These are phyloP conservation scores for Papilio dardanus DNA, from an alignment of 1,140 invertebrate species.

Conservation along the genomic window DNA sequence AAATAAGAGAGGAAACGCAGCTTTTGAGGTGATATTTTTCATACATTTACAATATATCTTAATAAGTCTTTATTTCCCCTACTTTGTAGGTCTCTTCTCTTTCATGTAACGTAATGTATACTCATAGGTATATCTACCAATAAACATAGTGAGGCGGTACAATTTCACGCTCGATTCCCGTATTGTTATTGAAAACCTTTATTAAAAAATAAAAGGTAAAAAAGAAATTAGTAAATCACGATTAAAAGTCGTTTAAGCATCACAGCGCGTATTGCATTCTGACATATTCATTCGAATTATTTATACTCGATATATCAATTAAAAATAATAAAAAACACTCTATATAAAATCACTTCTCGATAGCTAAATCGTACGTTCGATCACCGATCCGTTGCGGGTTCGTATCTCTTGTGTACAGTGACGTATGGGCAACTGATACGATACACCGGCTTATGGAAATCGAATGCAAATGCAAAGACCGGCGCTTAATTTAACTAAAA, in stretches of 20 bases:
- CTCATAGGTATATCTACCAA: too few species aligned
- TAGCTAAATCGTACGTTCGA: constrained; percentile 55
- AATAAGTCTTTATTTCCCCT: too few species aligned
- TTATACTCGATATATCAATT: not conserved
- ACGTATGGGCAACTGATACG: constrained; percentile 75
- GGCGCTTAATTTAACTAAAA: constrained; percentile 79
- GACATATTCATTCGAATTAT: not conserved
- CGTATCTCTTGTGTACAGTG: constrained; percentile 67
- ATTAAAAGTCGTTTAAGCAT: not conserved
- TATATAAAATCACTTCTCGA: constrained; percentile 40
- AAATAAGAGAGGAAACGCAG: too few species aligned
- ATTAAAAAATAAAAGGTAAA: not conserved
- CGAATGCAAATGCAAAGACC: constrained; percentile 78
- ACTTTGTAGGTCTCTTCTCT: not conserved
- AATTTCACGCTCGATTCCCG: not conserved
- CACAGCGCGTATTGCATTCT: not conserved
- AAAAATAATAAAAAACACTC: not conserved
- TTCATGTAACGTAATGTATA: not conserved
- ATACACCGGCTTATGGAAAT: constrained; percentile 77
- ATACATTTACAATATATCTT: too few species aligned
- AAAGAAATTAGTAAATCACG: not conserved
- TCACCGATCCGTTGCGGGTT: constrained; percentile 52
- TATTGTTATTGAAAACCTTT: not conserved
- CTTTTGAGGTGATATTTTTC: too few species aligned
- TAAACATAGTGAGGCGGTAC: not conserved